Base-by-base conservation (phyloP, 2,113 vertebrate species). In the Kryptolebias marmoratus region DNA sequence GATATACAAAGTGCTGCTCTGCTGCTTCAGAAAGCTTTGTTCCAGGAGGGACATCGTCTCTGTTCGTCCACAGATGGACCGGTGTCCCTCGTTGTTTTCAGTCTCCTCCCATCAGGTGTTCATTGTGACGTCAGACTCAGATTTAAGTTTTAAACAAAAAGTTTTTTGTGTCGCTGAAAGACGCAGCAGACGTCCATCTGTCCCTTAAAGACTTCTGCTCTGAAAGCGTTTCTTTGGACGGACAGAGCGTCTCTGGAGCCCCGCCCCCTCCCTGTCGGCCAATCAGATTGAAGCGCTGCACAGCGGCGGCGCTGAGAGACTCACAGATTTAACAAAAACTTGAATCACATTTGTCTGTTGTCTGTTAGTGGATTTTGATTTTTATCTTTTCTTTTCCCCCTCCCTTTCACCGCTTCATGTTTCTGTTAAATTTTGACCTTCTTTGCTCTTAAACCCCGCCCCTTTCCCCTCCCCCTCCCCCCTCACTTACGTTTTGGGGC, bases 331-430 rank as follows among this genome's bases (percentile, higher is more conserved):
- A 65, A 76, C 28, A 77, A 28, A 68, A 83, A 82, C 62, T 80
- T 80, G 77, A 84, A 81, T 31, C 45, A 71, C 68, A 42, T 8
- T 42, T 42, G 39, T 42, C 9, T 5, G 88, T 73, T 87, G 73
- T 90, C 73, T 84, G 73, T 87, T 80, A 78, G 77, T 80, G 64
- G 71, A 76, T 71, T 83, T 84, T 77, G 63, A 78, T 87, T 88
- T 88, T 85, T 80, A 83, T 81, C 70, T 82, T 83, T 57, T 54
- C 58, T 68, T 65, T 52, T 5, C 59, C 66, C 39, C 68, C 55
- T 72, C 66, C 74, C 68, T 77, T 10, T 85, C 87, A 75, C 82
- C 11, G 84, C 85, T 82, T 79, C 81, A 72, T 50, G 68, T 73
- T 71, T 80, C 55, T 71, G 72, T 86, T 64, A 11, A 56, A 65